phyloP scores from a whole-genome alignment of 2,113 vertebrate genomes.

The Stomatorhinus ivindoensis region DNA sequence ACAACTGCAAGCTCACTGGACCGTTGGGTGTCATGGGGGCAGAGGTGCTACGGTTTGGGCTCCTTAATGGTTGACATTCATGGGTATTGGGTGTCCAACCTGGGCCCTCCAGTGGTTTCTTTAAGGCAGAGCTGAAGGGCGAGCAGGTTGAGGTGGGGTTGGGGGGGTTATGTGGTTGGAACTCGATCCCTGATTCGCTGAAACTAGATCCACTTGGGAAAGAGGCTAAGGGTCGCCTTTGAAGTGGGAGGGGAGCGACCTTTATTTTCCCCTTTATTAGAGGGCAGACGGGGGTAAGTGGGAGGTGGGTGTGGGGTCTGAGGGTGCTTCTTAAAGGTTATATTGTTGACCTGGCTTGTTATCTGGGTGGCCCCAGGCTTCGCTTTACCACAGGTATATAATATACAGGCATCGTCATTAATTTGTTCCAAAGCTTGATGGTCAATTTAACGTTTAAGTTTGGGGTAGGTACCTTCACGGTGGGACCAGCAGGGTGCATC shows the following conservation, averaged over 20 bases:
- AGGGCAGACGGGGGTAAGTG: background rate
- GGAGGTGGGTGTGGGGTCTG: background rate
- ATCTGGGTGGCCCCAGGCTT: background rate
- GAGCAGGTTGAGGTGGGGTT: background rate
- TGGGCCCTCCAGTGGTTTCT: conserved; percentile 24
- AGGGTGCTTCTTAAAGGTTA: background rate
- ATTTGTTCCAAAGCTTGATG: background rate
- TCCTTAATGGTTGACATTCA: background rate
- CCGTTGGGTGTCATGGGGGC: background rate
- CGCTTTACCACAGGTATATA: background rate
- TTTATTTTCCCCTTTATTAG: background rate
- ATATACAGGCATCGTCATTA: background rate
- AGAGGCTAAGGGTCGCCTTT: conserved; percentile 42
- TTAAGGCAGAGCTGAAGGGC: background rate
- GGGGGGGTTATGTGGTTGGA: conserved; percentile 13
- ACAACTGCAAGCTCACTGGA: background rate
- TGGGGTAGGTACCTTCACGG: background rate
- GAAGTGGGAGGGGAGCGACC: conserved; percentile 19
- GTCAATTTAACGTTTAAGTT: background rate
- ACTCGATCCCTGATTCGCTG: conserved; percentile 33
- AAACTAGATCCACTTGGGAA: conserved; percentile 62
- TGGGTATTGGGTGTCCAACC: background rate
- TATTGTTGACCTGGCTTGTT: background rate
- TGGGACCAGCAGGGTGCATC: background rate
- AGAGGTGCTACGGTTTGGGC: background rate